phyloP scores from a whole-genome alignment of 1,140 invertebrate species.

The Lasaia peninsularis region DNA sequence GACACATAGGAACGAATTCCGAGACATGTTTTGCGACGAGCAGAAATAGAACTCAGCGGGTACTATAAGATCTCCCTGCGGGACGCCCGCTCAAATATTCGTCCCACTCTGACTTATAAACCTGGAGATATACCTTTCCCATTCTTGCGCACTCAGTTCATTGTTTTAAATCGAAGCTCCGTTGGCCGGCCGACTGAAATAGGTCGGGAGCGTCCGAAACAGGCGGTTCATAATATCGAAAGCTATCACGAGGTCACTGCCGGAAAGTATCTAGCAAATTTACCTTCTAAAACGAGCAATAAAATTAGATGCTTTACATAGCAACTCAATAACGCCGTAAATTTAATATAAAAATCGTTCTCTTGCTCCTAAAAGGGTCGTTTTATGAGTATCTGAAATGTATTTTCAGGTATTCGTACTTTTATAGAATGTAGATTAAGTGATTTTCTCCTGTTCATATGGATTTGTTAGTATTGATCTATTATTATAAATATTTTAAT shows the following conservation, averaged over 20 bases:
- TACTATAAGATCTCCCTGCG: slow-evolving; percentile 66
- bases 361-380: not conserved
- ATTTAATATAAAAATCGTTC: not conserved
- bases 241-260: slow-evolving; percentile 67
- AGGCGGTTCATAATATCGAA: slow-evolving; percentile 65
- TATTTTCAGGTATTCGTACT: not conserved
- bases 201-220: slow-evolving; percentile 69
- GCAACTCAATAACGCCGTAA: not conserved
- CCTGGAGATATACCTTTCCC: slow-evolving; percentile 54
- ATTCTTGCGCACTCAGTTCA: slow-evolving; percentile 61
- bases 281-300: slow-evolving; percentile 16
- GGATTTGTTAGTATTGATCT: no score
- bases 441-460: no score
- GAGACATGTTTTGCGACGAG: slow-evolving; percentile 73
- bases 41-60: slow-evolving; percentile 71
- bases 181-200: slow-evolving; percentile 68
- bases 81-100: slow-evolving; percentile 50
- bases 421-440: no score
- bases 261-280: slow-evolving; percentile 38
- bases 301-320: slow-evolving; percentile 9
- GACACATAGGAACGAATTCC: slow-evolving; percentile 74
- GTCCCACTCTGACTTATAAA: slow-evolving; percentile 52
- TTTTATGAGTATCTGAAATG: not conserved
- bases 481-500: no score
- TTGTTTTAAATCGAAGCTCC: slow-evolving; percentile 65